Conservation (phyloP, 2,888 invertebrate species). For the Drosophila ezoana region DNA sequence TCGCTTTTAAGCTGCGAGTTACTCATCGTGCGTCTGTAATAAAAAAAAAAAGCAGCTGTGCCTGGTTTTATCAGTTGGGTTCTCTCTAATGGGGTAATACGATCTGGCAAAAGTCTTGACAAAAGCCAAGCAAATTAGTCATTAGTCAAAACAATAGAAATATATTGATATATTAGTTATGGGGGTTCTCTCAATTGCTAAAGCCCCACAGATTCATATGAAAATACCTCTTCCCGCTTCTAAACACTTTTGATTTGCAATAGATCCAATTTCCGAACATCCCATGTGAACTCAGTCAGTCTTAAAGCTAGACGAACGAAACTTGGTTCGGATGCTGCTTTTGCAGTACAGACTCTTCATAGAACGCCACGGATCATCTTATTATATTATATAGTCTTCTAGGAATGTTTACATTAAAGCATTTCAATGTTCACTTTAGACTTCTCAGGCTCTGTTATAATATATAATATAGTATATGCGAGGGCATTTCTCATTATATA, state of each 20-base stretch:
- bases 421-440: too few relatives aligned
- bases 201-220: too few relatives aligned
- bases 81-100: constrained; percentile 15
- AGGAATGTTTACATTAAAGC: too few relatives aligned
- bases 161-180: too few relatives aligned
- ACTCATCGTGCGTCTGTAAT: constrained; percentile 1
- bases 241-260: too few relatives aligned
- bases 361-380: not conserved
- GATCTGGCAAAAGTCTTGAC: not conserved
- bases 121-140: constrained; percentile 2
- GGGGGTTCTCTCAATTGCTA: too few relatives aligned
- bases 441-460: too few relatives aligned
- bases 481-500: too few relatives aligned
- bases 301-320: not conserved
- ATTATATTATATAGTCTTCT: not conserved
- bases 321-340: not conserved
- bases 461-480: too few relatives aligned
- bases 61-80: not conserved
- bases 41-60: constrained; percentile 2
- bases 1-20: not conserved
- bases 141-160: not conserved
- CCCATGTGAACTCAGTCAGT: not conserved
- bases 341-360: not conserved
- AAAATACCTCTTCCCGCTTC: too few relatives aligned
- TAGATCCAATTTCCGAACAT: too few relatives aligned